Conservation (phyloP, 1,140 invertebrate species). For the Amphibalanus amphitrite region DNA sequence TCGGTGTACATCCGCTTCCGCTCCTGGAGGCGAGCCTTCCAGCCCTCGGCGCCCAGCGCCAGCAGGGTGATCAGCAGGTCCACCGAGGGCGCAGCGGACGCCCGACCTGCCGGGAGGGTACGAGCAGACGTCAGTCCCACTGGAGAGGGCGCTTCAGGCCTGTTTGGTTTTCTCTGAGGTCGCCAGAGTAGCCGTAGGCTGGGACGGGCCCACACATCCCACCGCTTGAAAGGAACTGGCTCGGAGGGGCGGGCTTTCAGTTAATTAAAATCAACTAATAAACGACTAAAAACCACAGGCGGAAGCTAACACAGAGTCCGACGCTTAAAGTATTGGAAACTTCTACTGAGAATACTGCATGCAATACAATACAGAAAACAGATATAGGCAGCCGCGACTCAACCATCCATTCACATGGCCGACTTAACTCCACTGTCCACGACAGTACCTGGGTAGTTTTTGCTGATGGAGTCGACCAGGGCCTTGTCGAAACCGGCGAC, state of each 20-base stretch:
- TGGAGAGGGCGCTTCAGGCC: too few relatives aligned
- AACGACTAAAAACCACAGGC: too few relatives aligned
- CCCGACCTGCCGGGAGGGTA: constrained; percentile 35
- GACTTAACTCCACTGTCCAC: background rate
- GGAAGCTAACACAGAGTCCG: too few relatives aligned
- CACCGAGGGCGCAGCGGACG: constrained; percentile 49
- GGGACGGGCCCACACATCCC: too few relatives aligned
- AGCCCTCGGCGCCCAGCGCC: constrained; percentile 48
- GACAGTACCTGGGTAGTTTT: constrained; percentile 53
- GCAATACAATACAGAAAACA: background rate
- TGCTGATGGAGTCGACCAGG: constrained; percentile 45
- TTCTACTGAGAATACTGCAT: background rate
- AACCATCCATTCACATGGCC: background rate
- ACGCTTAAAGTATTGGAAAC: background rate
- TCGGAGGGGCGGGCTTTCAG: too few relatives aligned
- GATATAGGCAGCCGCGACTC: background rate
- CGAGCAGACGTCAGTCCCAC: background rate
- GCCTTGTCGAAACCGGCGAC: constrained; percentile 54
- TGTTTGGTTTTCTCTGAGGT: too few relatives aligned
- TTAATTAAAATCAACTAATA: too few relatives aligned
- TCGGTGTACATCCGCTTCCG: constrained; percentile 47
- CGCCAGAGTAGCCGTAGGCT: too few relatives aligned
- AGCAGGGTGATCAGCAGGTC: constrained; percentile 69
- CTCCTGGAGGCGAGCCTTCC: constrained; percentile 41
- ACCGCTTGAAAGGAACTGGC: too few relatives aligned